These are phyloP conservation scores for Amphipyra berbera DNA, from an alignment of 2,888 invertebrate genomes.

Conservation along the genomic window DNA sequence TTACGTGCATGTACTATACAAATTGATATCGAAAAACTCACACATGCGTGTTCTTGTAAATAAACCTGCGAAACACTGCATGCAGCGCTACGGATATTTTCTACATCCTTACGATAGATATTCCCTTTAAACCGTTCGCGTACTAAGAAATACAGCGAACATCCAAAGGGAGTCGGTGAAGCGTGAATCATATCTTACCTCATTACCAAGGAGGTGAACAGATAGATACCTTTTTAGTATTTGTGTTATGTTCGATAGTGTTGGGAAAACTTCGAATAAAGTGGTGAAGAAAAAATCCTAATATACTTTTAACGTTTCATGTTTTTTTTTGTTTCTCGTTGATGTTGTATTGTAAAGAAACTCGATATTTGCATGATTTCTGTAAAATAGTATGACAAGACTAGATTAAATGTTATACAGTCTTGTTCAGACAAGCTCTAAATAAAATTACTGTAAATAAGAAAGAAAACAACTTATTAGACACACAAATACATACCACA, in stretches of 20 bases:
- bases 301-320: no score
- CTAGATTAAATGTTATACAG: no score
- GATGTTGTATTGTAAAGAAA: no score
- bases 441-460: no score
- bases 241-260: slow-evolving; percentile 1
- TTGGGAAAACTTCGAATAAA: not conserved
- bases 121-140: slow-evolving; percentile 18
- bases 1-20: not conserved
- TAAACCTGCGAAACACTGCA: slow-evolving; percentile 28
- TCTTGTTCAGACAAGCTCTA: no score
- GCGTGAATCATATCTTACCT: slow-evolving; percentile 72
- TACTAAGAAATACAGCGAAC: slow-evolving; percentile 14
- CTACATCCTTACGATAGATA: slow-evolving; percentile 4
- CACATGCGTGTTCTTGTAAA: slow-evolving; percentile 5
- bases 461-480: no score
- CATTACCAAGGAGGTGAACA: slow-evolving; percentile 65
- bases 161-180: slow-evolving; percentile 58
- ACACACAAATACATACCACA: no score
- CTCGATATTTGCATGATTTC: no score
- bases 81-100: slow-evolving; percentile 17
- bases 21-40: not conserved
- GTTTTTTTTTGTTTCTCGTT: no score
- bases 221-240: slow-evolving; percentile 38
- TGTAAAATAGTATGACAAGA: no score
- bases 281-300: no score